These are phyloP conservation scores for Agonopterix alstromeriana DNA, from an alignment of 2,888 invertebrate genomes.

Conservation along the genomic window DNA sequence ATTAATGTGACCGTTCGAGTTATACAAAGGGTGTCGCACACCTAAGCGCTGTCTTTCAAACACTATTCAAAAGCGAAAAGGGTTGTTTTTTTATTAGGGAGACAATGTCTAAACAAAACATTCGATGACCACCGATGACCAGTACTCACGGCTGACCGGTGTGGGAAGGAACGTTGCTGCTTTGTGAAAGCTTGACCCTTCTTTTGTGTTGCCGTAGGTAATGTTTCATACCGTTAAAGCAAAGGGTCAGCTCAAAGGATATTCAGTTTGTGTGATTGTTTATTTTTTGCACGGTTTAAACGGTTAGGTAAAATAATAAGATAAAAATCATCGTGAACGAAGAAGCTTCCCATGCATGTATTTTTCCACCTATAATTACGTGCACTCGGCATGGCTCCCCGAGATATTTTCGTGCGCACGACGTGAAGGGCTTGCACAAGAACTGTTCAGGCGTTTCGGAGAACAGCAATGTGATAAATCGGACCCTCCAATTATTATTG, in stretches of 20 bases:
- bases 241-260: conserved; percentile 48
- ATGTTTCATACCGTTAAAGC: conserved; percentile 39
- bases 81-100: conserved; percentile 49
- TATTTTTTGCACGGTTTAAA: conserved; percentile 57
- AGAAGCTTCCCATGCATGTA: conserved; percentile 61
- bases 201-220: conserved; percentile 43
- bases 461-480: conserved; percentile 73
- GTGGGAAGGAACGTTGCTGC: conserved; percentile 58
- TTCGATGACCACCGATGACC: conserved; percentile 71
- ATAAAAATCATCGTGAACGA: conserved; percentile 42
- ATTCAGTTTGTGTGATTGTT: conserved; percentile 38
- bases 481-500: conserved; percentile 73
- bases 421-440: conserved; percentile 70
- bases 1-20: conserved; percentile 46
- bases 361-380: conserved; percentile 72
- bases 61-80: conserved; percentile 40
- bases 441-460: conserved; percentile 69
- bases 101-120: conserved; percentile 55
- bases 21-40: conserved; percentile 52
- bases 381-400: conserved; percentile 56
- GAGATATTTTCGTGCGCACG: conserved; percentile 72
- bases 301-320: conserved; percentile 54
- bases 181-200: conserved; percentile 60
- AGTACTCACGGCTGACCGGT: conserved; percentile 64
- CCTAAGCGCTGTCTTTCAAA: conserved; percentile 50